Base-by-base conservation (phyloP, 2,797 vertebrate species). In the Onychomys torridus region DNA sequence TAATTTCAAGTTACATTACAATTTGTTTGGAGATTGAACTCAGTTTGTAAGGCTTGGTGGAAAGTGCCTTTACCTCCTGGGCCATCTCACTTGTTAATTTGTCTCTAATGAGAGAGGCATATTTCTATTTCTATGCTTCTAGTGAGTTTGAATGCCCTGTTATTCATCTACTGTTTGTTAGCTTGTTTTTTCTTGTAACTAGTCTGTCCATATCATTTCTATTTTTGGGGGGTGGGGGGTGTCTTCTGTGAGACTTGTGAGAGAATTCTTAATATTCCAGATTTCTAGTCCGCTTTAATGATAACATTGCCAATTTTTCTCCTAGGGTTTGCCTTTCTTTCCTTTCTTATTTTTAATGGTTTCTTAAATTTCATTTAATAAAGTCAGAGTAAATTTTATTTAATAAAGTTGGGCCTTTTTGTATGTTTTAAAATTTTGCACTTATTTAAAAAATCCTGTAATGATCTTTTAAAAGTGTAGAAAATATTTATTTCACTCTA, bases 401-500 rank as follows among this genome's bases (percentile, higher is more conserved):
- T 77, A 49, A 49, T 27, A 14, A 92, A 65, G 69, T 93, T 73
- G 29, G 2, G 79, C 19, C 90, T 94, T 92, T 89, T 46, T 83
- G 57, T 81, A 37, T 93, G 59, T 8, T 77, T 94, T 81, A 43
- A 76, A 21, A 63, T 34, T 25, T 63, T 81, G 8, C 25, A 61
- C 46, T 85, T 85, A 83, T 37, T 90, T 67, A 91, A 94, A 32
- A 94, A 95, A 92, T 77, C 5, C n/a, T 81, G 55, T 43, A 59
- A 59, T 19, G 69, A 37, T 81, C 9, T 65, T 87, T 82, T 57
- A 86, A 92, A 86, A 92, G 57, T 14, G 67, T 78, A 93, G 75
- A 95, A 94, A 90, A 78, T 78, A 34, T 43, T 85, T 91, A 84
- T 85, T 90, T 95, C 49, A 86, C 21, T 87, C 11, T 90, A 57